Evolutionary conservation across 2,113 vertebrate species (phyloP).

Genomic region (Corythornis cristatus): DNA sequence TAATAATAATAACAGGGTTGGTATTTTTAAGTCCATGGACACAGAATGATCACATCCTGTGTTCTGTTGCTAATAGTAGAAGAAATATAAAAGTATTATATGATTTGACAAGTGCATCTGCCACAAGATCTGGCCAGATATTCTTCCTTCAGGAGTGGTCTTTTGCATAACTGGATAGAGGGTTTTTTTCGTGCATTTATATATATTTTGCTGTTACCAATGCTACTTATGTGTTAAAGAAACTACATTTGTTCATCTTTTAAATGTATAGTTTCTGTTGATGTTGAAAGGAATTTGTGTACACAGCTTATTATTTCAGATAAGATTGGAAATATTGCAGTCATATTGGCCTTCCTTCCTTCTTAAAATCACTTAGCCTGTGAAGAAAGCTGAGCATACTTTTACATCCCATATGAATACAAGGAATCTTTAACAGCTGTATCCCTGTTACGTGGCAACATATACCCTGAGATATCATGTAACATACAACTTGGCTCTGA

Average conservation of each 20-base stretch:
- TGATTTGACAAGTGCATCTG: constrained; percentile 31
- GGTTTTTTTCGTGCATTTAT: neutral
- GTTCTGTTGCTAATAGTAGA: neutral
- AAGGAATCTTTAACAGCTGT: neutral
- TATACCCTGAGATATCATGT: neutral
- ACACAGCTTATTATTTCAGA: neutral
- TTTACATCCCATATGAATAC: neutral
- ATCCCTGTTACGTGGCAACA: neutral
- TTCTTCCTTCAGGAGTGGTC: neutral
- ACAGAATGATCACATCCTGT: neutral
- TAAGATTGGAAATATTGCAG: neutral
- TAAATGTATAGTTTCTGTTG: neutral
- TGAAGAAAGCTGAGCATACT: neutral
- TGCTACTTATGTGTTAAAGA: neutral
- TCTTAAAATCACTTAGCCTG: neutral
- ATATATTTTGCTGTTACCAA: neutral
- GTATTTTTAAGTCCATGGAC: neutral
- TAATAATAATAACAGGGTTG: neutral
- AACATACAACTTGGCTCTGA: neutral
- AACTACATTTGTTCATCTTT: neutral
- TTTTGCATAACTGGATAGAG: neutral
- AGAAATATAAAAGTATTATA: neutral
- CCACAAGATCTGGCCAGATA: neutral
- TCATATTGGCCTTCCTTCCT: neutral
- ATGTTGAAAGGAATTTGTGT: neutral